A percentile compares a stretch with the other conserved stretches of the same genome.
Evolutionary conservation across 2,113 vertebrate species (phyloP).

Genomic region (Callospermophilus lateralis): DNA sequence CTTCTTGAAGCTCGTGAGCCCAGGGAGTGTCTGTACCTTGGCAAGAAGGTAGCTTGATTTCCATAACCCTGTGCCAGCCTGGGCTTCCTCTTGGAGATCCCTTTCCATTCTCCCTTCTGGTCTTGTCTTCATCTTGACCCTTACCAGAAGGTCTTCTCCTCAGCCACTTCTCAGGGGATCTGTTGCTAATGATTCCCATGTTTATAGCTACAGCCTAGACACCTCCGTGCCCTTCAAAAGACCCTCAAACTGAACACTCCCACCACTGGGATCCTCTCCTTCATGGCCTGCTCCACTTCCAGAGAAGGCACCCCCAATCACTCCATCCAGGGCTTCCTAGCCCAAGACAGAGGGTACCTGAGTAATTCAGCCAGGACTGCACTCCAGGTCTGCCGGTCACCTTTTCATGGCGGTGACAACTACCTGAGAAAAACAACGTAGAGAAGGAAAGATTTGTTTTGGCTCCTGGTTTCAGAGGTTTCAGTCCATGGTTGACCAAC

Average conservation of each 20-base stretch:
- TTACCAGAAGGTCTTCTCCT: background rate
- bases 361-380: accelerated
- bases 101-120: background rate
- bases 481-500: too few relatives aligned
- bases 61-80: background rate
- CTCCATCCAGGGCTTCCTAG: background rate
- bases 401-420: too few relatives aligned
- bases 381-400: too few relatives aligned
- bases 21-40: background rate
- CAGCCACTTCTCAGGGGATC: background rate
- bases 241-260: background rate
- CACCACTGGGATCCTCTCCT: background rate
- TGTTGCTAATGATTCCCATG: background rate
- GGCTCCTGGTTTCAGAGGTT: too few relatives aligned
- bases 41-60: background rate
- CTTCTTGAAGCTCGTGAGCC: background rate
- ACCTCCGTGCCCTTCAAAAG: background rate
- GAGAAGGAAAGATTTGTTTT: too few relatives aligned
- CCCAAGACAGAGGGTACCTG: background rate
- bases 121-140: background rate
- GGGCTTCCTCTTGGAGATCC: background rate
- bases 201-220: background rate
- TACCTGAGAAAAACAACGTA: too few relatives aligned
- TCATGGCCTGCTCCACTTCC: background rate
- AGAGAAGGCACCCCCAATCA: background rate